A percentile compares a stretch with the other conserved stretches of the same genome.
These are phyloP conservation scores for Bombylius discolor DNA, from an alignment of 2,888 invertebrate genomes.

Conservation along the genomic window DNA sequence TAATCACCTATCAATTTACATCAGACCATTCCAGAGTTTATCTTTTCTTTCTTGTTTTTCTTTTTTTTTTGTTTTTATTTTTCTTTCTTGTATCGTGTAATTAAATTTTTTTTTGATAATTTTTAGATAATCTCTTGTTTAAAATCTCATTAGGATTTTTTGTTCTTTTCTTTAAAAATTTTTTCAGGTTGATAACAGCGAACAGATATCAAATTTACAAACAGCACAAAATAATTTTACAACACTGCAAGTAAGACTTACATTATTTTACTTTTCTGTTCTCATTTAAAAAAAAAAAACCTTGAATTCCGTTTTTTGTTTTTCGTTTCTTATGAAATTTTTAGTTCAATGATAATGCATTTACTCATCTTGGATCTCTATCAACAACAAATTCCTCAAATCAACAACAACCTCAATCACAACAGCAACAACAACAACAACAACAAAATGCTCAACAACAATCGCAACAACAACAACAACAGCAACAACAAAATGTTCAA, in stretches of 20 bases:
- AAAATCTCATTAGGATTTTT: not conserved
- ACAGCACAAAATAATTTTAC: conserved; percentile 16
- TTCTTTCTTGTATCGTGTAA: no score
- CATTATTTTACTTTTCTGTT: not conserved
- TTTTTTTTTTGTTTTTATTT: no score
- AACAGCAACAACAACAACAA: conserved; percentile 17
- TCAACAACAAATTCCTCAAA: conserved; percentile 8
- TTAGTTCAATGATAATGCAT: conserved; percentile 13
- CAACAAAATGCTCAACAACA: conserved; percentile 9
- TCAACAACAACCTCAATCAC: conserved; percentile 15
- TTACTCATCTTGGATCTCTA: conserved; percentile 11
- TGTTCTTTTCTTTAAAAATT: not conserved
- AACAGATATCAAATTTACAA: conserved; percentile 14
- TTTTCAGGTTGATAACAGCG: conserved; percentile 15
- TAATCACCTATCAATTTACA: no score
- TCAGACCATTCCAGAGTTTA: no score
- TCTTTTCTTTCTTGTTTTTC: no score
- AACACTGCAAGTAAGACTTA: conserved; percentile 10
- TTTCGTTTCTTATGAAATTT: not conserved
- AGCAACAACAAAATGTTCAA: not conserved
- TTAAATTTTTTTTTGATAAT: no score
- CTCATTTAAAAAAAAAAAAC: no score
- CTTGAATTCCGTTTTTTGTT: no score
- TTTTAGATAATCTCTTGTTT: no score
- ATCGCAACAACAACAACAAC: not conserved